Evolutionary conservation across 2,888 invertebrate genomes (phyloP).

Genomic region (Neocrepidodera transversa): DNA sequence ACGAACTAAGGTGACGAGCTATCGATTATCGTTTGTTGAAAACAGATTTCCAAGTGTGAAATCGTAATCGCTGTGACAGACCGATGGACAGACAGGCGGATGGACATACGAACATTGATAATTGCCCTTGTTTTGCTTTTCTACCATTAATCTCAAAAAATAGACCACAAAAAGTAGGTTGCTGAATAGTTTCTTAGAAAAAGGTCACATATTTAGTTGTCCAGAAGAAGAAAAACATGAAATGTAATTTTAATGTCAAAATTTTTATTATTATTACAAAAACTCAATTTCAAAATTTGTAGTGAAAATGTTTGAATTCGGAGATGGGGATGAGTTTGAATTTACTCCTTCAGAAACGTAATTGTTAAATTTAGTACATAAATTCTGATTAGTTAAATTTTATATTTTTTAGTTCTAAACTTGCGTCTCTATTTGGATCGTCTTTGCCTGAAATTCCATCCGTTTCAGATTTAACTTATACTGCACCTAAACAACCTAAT

Average conservation of each 20-base stretch:
- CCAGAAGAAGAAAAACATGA: constrained; percentile 14
- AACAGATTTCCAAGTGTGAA: too few species aligned
- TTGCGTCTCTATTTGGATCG: constrained; percentile 48
- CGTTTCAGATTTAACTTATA: constrained; percentile 47
- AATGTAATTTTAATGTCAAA: constrained; percentile 7
- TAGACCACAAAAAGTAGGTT: too few species aligned
- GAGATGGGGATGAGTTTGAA: constrained; percentile 52
- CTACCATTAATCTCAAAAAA: too few species aligned
- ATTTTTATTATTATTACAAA: constrained; percentile 1
- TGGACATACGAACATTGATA: too few species aligned
- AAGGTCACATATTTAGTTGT: too few species aligned
- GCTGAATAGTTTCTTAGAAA: too few species aligned
- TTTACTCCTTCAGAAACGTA: constrained; percentile 48
- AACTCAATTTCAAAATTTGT: constrained; percentile 12
- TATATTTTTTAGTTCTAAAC: constrained; percentile 47
- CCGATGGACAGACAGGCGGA: too few species aligned
- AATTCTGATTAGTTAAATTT: background rate
- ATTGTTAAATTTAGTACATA: background rate
- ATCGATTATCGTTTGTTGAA: too few species aligned
- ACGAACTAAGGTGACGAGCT: too few species aligned
- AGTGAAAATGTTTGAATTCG: constrained; percentile 43
- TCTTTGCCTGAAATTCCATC: constrained; percentile 29
- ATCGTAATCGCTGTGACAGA: too few species aligned
- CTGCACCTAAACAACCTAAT: constrained; percentile 52
- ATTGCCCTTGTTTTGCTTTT: too few species aligned